phyloP scores from a whole-genome alignment of 2,888 invertebrate genomes.

The Tanytarsus gracilentus region DNA sequence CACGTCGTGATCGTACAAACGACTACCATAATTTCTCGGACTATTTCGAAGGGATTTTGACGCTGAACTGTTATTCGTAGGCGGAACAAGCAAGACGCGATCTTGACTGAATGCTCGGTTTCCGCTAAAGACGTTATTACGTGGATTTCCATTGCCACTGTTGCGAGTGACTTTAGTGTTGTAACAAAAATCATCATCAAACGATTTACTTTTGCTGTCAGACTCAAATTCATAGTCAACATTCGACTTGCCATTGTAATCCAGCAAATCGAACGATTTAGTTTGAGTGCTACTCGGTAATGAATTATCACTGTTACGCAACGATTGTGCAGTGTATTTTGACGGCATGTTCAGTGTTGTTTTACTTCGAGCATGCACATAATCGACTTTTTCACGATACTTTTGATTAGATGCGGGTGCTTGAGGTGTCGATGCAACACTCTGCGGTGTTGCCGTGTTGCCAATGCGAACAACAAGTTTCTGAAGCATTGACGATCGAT shows the following conservation, averaged over 20 bases:
- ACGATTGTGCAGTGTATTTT: constrained; percentile 7
- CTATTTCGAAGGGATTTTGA: constrained; percentile 36
- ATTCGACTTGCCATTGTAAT: constrained; percentile 20
- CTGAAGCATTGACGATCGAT: constrained; percentile 36
- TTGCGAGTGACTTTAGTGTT: constrained; percentile 21
- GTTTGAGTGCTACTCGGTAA: constrained; percentile 13
- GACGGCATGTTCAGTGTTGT: constrained; percentile 17
- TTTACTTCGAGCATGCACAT: constrained; percentile 15
- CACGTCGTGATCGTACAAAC: constrained; percentile 42
- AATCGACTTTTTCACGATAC: constrained; percentile 19
- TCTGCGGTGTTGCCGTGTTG: constrained; percentile 40
- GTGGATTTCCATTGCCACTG: neutral
- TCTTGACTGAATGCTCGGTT: constrained; percentile 28
- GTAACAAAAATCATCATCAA: constrained; percentile 25
- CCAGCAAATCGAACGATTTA: constrained; percentile 22
- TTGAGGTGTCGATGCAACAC: constrained; percentile 27
- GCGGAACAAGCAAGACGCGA: constrained; percentile 15
- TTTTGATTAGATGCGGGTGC: constrained; percentile 34
- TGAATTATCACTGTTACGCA: constrained; percentile 26
- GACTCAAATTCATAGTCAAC: constrained; percentile 22
- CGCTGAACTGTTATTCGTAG: neutral
- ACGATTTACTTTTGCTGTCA: constrained; percentile 28
- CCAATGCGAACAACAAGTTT: constrained; percentile 39
- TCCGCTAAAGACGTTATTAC: constrained; percentile 22
- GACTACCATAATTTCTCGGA: constrained; percentile 41